These are phyloP conservation scores for Gavia stellata DNA, from an alignment of 2,113 vertebrate genomes.

Conservation along the genomic window DNA sequence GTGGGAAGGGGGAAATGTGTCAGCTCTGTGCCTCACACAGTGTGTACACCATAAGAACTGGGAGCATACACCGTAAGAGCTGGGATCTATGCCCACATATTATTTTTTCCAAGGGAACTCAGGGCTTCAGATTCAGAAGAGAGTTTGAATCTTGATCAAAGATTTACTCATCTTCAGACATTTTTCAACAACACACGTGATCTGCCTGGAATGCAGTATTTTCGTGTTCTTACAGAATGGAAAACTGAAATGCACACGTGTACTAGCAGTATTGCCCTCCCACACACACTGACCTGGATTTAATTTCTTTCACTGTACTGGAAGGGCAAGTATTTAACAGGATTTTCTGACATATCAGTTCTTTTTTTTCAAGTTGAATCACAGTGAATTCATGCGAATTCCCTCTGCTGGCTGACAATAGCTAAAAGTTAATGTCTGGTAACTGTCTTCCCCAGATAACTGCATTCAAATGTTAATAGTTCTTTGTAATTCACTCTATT, in stretches of 20 bases:
- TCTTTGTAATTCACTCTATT: not conserved
- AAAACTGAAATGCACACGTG: not conserved
- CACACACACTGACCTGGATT: not conserved
- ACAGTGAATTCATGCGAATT: not conserved
- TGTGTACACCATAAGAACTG: not conserved
- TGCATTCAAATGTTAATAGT: not conserved
- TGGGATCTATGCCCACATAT: not conserved
- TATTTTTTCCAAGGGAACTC: not conserved
- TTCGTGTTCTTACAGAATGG: not conserved
- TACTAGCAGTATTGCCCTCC: not conserved
- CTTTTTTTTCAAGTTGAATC: not conserved
- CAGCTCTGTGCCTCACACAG: not conserved
- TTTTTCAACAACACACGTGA: not conserved
- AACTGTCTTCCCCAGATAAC: not conserved
- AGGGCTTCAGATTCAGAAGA: not conserved
- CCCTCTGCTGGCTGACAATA: not conserved
- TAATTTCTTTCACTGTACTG: not conserved
- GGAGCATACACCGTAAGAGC: rapidly evolving
- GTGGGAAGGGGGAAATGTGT: not conserved
- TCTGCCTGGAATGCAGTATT: not conserved
- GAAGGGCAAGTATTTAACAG: not conserved
- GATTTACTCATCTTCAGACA: not conserved
- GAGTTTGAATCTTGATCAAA: not conserved
- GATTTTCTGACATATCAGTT: not conserved
- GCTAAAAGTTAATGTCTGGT: not conserved